Base-by-base conservation (phyloP, 2,797 vertebrate species). In the Lacerta agilis region DNA sequence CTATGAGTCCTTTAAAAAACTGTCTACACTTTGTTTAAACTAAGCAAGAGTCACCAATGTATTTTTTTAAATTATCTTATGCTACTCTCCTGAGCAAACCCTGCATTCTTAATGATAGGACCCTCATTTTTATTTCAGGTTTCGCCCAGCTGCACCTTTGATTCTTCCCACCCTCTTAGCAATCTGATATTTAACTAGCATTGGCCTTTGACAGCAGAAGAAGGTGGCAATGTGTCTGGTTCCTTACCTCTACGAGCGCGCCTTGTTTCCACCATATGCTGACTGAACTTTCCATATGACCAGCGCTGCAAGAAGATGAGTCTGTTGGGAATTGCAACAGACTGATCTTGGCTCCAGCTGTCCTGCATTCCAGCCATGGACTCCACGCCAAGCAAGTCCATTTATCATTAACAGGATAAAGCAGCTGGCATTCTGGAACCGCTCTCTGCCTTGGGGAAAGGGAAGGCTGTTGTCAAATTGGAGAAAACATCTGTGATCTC, bases 341-440 rank as follows among this genome's bases (percentile, higher is more conserved):
- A 76, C 20, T 25, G 36, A 29, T 86, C 61, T 18, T 55, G 89
- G 92, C 89, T 43, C 82, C 91, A 0, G 1, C 89, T 82, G 90
- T 79, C 88, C 1, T 10, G 80, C 25, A 3, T 89, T 87, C 91
- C 91, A 82, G 88, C 41, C 33, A 69, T 43, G 25, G 23, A 36
- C 73, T 86, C n/a, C 77, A 20, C 85, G 88, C 87, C 25, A 67
- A 55, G 76, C 43, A 36, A 90, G 29, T 8, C 88, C 86, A 85
- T 90, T 96, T 95, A 96, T 96, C 92, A 96, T 96, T 96, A 96
- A 96, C 95, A 90, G 67, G 90, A 83, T 77, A 88, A 85, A 0
- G 71, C 94, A 92, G 93, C 89, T 95, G 93, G 67, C 89, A 85
- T 88, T 87, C 84, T n/a, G 85, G 86, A 87, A 87, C 92, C 43